Conservation (phyloP, 2,888 invertebrate genomes). For the Rhopalosiphum nymphaeae region DNA sequence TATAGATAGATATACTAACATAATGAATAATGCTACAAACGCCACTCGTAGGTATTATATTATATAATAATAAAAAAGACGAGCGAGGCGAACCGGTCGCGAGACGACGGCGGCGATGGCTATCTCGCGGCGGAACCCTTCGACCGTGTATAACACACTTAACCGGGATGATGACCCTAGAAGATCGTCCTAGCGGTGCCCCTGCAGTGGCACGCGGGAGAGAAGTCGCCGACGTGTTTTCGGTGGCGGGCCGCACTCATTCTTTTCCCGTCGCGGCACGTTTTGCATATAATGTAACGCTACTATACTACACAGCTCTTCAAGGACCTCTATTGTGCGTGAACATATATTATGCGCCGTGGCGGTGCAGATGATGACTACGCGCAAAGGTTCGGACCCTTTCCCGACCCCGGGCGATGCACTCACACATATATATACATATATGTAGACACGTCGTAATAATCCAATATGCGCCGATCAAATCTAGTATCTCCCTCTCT, state of each 20-base stretch:
- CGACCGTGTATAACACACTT: background rate
- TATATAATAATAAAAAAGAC: background rate
- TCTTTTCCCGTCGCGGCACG: conserved; percentile 39
- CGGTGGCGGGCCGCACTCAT: conserved; percentile 27
- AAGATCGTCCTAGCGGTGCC: background rate
- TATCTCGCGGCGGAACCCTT: conserved; percentile 7
- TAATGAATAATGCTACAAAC: background rate
- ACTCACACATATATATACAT: too few relatives aligned
- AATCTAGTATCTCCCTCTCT: background rate
- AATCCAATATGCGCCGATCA: conserved; percentile 2
- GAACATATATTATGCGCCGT: background rate
- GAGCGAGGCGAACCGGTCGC: conserved; percentile 27
- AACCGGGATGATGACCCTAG: conserved; percentile 7
- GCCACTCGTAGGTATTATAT: background rate
- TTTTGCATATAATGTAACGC: conserved; percentile 30
- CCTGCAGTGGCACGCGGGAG: background rate
- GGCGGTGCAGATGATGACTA: conserved; percentile 1
- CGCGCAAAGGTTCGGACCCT: conserved; percentile 42
- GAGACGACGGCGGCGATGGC: background rate
- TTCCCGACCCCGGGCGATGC: background rate
- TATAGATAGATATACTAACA: background rate
- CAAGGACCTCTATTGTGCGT: background rate
- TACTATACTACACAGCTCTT: background rate
- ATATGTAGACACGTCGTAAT: background rate
- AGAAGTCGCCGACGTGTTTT: conserved; percentile 31